Evolutionary conservation across 53 echinoderm and acorn worm genomes (phyloP).

Genomic region (Echinarachnius parma): DNA sequence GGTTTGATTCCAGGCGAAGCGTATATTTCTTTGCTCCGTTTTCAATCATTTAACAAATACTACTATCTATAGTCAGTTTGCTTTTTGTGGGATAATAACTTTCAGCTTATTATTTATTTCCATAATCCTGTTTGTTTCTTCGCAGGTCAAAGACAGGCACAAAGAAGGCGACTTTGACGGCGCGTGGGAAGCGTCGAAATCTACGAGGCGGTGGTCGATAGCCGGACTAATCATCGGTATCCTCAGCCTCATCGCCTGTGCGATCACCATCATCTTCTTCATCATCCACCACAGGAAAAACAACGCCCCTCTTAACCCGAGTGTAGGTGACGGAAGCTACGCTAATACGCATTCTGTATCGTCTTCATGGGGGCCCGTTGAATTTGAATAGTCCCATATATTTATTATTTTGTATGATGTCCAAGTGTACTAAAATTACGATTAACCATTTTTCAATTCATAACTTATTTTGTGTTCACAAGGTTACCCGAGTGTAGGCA

Average conservation of each 20-base stretch:
- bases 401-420: too few relatives aligned
- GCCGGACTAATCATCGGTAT: slow-evolving; percentile 40
- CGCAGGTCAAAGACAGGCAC: slow-evolving; percentile 36
- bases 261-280: slow-evolving; percentile 25
- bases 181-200: slow-evolving; percentile 24
- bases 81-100: too few relatives aligned
- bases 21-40: too few relatives aligned
- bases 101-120: too few relatives aligned
- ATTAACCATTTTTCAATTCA: too few relatives aligned
- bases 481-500: slow-evolving; percentile 15
- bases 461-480: too few relatives aligned
- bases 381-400: slow-evolving; percentile 28
- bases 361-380: slow-evolving; percentile 27
- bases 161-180: slow-evolving; percentile 34
- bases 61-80: too few relatives aligned
- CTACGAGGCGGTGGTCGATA: slow-evolving; percentile 30
- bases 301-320: not conserved
- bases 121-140: too few relatives aligned
- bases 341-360: slow-evolving; percentile 21
- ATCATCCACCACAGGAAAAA: slow-evolving; percentile 23
- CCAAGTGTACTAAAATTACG: too few relatives aligned
- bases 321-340: slow-evolving; percentile 10
- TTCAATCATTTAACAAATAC: too few relatives aligned
- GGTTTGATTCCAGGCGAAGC: too few relatives aligned
- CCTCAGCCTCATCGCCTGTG: slow-evolving; percentile 29